phyloP scores from a whole-genome alignment of 2,113 vertebrate genomes.

The Sceloporus undulatus region DNA sequence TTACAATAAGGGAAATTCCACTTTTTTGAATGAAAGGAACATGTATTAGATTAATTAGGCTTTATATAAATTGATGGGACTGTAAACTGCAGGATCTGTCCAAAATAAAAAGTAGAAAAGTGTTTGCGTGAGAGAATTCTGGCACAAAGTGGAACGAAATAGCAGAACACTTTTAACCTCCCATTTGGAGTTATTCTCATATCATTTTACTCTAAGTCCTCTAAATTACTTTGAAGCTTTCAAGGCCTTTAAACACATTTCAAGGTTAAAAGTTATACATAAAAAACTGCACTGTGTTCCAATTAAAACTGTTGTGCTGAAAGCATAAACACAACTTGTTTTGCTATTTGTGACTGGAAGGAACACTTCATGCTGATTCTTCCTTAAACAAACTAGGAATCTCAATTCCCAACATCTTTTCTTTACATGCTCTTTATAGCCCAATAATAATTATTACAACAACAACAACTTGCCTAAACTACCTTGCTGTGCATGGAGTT shows the following conservation, averaged over 20 bases:
- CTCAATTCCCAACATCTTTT: not conserved
- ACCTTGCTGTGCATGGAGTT: not conserved
- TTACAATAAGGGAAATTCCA: too few relatives aligned
- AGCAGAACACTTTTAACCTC: not conserved
- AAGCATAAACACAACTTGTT: not conserved
- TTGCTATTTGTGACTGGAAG: too few relatives aligned
- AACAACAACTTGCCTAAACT: not conserved
- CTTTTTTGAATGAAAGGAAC: too few relatives aligned
- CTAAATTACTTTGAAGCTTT: not conserved
- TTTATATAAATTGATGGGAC: too few relatives aligned
- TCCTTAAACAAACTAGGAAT: too few relatives aligned
- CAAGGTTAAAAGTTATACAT: too few relatives aligned
- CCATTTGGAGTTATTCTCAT: not conserved
- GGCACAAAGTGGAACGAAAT: not conserved
- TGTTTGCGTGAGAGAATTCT: not conserved
- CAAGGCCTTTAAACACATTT: not conserved
- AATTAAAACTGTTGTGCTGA: not conserved
- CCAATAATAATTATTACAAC: not conserved
- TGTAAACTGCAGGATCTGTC: too few relatives aligned
- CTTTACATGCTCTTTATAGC: not conserved
- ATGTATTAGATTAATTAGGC: too few relatives aligned
- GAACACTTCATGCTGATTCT: too few relatives aligned
- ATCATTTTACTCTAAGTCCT: not conserved
- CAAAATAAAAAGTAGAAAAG: too few relatives aligned
- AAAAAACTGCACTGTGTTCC: not conserved